These are phyloP conservation scores for Casuarius casuarius DNA, from an alignment of 2,113 vertebrate species.

Conservation along the genomic window DNA sequence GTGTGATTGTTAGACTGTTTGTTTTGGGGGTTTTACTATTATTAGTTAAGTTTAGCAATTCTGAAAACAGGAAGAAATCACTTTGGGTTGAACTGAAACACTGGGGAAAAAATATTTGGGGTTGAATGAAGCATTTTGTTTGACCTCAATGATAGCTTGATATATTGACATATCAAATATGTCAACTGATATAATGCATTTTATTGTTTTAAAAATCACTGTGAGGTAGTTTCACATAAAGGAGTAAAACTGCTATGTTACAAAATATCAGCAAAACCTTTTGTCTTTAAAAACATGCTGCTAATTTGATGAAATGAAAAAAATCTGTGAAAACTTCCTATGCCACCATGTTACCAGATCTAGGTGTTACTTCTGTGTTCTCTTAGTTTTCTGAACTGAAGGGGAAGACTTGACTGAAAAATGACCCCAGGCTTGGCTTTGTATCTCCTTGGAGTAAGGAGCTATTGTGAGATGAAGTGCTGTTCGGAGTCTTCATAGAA, in stretches of 20 bases:
- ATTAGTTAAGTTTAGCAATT: background rate
- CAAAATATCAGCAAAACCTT: background rate
- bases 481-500: background rate
- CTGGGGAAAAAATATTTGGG: background rate
- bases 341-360: accelerated
- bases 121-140: background rate
- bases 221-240: too few relatives aligned
- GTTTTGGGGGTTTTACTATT: background rate
- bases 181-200: background rate
- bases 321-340: background rate
- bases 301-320: background rate
- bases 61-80: background rate
- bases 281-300: background rate
- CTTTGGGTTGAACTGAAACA: background rate
- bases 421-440: background rate
- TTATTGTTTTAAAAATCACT: background rate
- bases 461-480: background rate
- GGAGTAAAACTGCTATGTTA: background rate
- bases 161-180: background rate
- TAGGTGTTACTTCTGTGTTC: background rate
- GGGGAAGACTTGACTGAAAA: background rate
- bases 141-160: background rate
- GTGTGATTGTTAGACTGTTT: background rate
- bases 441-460: background rate
- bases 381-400: background rate